These are phyloP conservation scores for Chironomus riparius DNA, from an alignment of 2,888 invertebrate species.

Conservation along the genomic window DNA sequence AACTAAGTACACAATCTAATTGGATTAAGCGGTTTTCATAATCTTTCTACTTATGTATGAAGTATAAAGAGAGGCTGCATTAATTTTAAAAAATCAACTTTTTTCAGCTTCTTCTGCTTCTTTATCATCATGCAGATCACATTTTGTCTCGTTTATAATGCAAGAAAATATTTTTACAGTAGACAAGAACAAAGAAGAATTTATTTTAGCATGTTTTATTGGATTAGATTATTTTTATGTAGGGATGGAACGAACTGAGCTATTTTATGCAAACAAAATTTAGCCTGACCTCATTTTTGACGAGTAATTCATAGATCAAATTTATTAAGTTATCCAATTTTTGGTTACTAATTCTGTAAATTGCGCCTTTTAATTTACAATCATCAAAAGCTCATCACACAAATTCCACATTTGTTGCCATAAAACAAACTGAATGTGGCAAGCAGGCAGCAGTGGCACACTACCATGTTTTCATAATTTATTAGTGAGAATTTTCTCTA, in stretches of 20 bases:
- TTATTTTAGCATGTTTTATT: too few relatives aligned
- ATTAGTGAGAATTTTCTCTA: not conserved
- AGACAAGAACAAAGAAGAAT: too few relatives aligned
- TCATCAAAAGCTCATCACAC: too few relatives aligned
- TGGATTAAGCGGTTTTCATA: slow-evolving; percentile 8
- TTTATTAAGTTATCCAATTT: too few relatives aligned
- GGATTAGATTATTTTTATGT: too few relatives aligned
- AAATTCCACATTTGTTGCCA: too few relatives aligned
- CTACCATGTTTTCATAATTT: slow-evolving; percentile 21
- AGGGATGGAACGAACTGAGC: too few relatives aligned
- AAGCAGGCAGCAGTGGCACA: not conserved
- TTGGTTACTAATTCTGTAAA: too few relatives aligned
- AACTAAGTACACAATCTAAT: not conserved
- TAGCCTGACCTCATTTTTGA: too few relatives aligned
- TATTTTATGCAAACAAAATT: too few relatives aligned
- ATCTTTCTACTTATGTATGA: not conserved
- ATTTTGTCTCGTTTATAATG: not conserved
- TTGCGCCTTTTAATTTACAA: too few relatives aligned
- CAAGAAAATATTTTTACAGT: slow-evolving; percentile 5
- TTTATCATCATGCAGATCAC: not conserved
- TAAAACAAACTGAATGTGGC: not conserved
- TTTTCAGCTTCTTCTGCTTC: not conserved
- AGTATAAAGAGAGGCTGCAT: not conserved
- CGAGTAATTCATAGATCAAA: too few relatives aligned
- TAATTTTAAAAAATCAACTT: slow-evolving; percentile 18